These are phyloP conservation scores for Dasypogon diadema DNA, from an alignment of 2,888 invertebrate species.

Conservation along the genomic window DNA sequence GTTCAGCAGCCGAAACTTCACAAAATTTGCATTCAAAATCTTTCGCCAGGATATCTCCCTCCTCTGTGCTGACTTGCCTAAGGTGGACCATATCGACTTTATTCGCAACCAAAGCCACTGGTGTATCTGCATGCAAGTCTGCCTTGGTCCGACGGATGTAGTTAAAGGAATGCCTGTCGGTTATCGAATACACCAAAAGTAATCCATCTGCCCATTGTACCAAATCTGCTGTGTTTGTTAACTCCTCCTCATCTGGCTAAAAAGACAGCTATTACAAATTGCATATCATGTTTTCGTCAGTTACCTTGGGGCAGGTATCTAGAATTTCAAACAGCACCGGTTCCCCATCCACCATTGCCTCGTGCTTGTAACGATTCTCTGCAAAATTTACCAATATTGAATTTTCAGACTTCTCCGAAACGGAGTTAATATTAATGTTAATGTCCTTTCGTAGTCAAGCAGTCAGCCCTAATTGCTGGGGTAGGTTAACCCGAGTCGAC, in stretches of 20 bases:
- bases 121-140: constrained; percentile 78
- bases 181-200: constrained; percentile 90
- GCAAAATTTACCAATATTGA: constrained; percentile 69
- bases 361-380: constrained; percentile 93
- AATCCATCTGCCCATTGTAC: constrained; percentile 93
- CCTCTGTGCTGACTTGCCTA: constrained; percentile 87
- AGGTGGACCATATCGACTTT: constrained; percentile 93
- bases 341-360: constrained; percentile 88
- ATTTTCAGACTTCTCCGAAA: constrained; percentile 35
- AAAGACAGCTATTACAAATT: constrained; percentile 39
- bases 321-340: constrained; percentile 91
- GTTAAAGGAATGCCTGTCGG: constrained; percentile 86
- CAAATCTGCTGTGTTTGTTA: constrained; percentile 77
- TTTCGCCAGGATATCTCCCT: constrained; percentile 89
- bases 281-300: constrained; percentile 1
- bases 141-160: constrained; percentile 82
- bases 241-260: constrained; percentile 76
- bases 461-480: too few relatives aligned
- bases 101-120: constrained; percentile 88
- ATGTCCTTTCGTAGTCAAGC: too few relatives aligned
- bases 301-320: constrained; percentile 81
- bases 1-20: constrained; percentile 90
- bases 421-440: background rate
- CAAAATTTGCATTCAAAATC: constrained; percentile 90
- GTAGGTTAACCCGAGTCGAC: too few relatives aligned